A percentile compares a stretch with the other conserved stretches of the same genome.
These are phyloP conservation scores for Orientallactaga bullata DNA, from an alignment of 2,113 vertebrate species.

Conservation along the genomic window DNA sequence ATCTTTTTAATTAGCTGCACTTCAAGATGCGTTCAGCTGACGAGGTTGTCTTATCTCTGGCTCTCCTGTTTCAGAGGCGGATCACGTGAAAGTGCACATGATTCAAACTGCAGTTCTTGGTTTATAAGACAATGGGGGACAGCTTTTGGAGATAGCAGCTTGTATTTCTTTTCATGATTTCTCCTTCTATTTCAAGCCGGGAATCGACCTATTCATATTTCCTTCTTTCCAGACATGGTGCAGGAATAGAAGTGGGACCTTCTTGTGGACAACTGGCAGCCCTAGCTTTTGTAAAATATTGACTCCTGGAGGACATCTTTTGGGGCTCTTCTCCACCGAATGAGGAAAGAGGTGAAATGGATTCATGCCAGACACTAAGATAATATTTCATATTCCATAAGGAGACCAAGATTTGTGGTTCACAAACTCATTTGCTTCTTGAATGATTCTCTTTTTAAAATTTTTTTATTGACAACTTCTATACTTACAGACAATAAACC, in stretches of 20 bases:
- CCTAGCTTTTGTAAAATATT: neutral
- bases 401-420: neutral
- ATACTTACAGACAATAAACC: no score
- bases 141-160: neutral
- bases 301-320: neutral
- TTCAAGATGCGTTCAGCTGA: constrained; percentile 12
- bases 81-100: neutral
- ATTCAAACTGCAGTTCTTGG: neutral
- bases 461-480: no score
- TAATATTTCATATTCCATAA: neutral
- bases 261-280: neutral
- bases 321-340: neutral
- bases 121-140: neutral
- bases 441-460: neutral
- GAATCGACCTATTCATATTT: constrained; percentile 9
- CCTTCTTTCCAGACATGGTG: neutral
- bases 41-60: constrained; percentile 8
- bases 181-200: neutral
- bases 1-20: neutral
- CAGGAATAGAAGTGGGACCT: neutral
- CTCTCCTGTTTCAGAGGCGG: neutral
- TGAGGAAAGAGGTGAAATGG: neutral
- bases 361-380: neutral
- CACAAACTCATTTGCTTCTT: neutral
- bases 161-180: neutral